Conservation (phyloP, 2,888 invertebrate genomes). For the Chrysolina americana region DNA sequence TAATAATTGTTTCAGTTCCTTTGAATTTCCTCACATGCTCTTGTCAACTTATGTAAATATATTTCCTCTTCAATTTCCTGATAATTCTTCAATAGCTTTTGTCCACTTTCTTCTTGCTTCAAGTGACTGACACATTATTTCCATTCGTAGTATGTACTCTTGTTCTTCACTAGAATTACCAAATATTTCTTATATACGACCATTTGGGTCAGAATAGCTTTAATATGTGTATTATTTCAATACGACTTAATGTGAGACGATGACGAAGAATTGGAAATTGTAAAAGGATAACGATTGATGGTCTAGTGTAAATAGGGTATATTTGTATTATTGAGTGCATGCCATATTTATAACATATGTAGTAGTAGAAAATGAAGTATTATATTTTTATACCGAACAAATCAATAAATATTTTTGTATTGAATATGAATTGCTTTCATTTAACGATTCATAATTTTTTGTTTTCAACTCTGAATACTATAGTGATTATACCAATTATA, state of each 20-base stretch:
- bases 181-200: conserved; percentile 26
- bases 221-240: conserved; percentile 31
- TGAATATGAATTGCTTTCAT: neutral
- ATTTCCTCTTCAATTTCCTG: neutral
- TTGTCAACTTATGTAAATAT: neutral
- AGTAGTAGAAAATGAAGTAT: conserved; percentile 49
- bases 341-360: conserved; percentile 52
- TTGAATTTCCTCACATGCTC: neutral
- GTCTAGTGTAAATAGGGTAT: conserved; percentile 34
- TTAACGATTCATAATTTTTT: neutral
- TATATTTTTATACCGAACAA: conserved; percentile 48
- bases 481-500: too few species aligned
- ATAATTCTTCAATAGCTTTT: too few species aligned
- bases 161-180: conserved; percentile 28
- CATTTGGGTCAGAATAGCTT: conserved; percentile 27
- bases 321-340: conserved; percentile 45
- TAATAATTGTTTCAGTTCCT: neutral
- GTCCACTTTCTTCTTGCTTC: neutral
- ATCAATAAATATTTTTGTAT: conserved; percentile 38
- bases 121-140: conserved; percentile 3
- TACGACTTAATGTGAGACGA: conserved; percentile 33
- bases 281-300: conserved; percentile 25
- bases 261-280: conserved; percentile 10
- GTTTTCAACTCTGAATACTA: neutral
- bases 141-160: neutral